A percentile compares a stretch with the other conserved stretches of the same genome.
These are phyloP conservation scores for Sisor rabdophorus DNA, from an alignment of 2,113 vertebrate genomes.

Conservation along the genomic window DNA sequence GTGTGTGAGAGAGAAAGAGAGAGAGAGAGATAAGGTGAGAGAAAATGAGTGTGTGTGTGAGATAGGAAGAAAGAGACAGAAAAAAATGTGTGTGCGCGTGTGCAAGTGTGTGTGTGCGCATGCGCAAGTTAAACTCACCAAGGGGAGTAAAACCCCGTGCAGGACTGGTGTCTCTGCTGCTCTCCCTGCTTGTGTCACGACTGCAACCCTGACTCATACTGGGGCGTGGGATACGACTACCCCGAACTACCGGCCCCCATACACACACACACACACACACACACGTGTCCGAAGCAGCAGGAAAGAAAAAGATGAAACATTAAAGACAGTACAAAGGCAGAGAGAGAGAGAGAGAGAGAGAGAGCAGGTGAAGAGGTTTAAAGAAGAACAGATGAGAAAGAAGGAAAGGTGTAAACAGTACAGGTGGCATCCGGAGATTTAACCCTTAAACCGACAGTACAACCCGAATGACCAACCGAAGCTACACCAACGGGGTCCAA, in stretches of 20 bases:
- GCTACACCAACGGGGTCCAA: too few species aligned
- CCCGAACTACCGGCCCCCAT: slow-evolving; percentile 70
- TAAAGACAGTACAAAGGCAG: slow-evolving; percentile 22
- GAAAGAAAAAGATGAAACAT: slow-evolving; percentile 7
- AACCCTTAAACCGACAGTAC: too few species aligned
- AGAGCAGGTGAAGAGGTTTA: neutral
- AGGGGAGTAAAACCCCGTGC: slow-evolving; percentile 85
- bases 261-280: neutral
- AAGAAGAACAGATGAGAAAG: neutral
- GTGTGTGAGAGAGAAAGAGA: neutral
- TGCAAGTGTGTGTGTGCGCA: neutral
- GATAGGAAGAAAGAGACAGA: too few species aligned
- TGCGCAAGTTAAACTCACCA: slow-evolving; percentile 72
- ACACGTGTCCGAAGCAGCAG: slow-evolving; percentile 15
- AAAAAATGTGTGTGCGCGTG: too few species aligned
- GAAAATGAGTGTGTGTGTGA: too few species aligned
- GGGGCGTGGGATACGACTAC: slow-evolving; percentile 88
- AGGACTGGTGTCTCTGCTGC: slow-evolving; percentile 90
- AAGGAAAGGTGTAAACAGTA: neutral
- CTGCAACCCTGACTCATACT: slow-evolving; percentile 96
- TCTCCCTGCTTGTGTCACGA: slow-evolving; percentile 92
- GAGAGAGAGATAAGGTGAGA: too few species aligned
- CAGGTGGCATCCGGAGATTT: neutral
- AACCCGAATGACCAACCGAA: too few species aligned
- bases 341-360: neutral